phyloP scores from a whole-genome alignment of 2,888 invertebrate genomes.

The Tenthredo scrophulariae region DNA sequence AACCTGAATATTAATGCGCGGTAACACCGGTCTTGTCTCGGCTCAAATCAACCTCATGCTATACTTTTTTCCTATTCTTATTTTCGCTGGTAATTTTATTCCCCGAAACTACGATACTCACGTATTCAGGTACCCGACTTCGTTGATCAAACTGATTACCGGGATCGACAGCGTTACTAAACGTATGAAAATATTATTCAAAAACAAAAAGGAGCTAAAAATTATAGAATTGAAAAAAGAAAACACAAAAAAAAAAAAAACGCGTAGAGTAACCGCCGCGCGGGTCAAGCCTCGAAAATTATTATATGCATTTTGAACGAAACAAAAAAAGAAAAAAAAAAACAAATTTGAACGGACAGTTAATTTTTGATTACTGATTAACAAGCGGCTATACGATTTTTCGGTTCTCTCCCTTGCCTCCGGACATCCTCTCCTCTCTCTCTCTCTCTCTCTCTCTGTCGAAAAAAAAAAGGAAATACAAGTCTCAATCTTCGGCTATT shows the following conservation, averaged over 20 bases:
- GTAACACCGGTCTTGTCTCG: neutral
- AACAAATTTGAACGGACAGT: slow-evolving; percentile 63
- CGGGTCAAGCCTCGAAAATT: neutral
- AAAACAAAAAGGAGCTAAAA: neutral
- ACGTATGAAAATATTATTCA: slow-evolving; percentile 18
- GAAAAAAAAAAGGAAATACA: slow-evolving; percentile 54
- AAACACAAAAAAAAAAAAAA: neutral
- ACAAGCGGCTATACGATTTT: slow-evolving; percentile 55
- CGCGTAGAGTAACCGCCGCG: neutral
- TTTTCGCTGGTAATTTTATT: neutral
- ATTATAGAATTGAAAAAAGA: neutral
- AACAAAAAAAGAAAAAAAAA: no score
- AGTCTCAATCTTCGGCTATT: slow-evolving; percentile 17
- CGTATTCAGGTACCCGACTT: neutral
- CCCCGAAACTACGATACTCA: neutral
- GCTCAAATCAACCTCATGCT: neutral
- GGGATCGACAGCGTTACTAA: neutral
- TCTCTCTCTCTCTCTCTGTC: slow-evolving; percentile 51
- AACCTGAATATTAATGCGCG: neutral
- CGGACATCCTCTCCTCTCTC: slow-evolving; percentile 73
- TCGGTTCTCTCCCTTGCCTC: slow-evolving; percentile 59
- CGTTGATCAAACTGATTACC: slow-evolving; percentile 18
- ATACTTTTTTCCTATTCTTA: neutral
- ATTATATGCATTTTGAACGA: neutral
- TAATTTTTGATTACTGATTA: slow-evolving; percentile 65